Conservation (phyloP, 1,140 invertebrate genomes). For the Platyura marginata region DNA sequence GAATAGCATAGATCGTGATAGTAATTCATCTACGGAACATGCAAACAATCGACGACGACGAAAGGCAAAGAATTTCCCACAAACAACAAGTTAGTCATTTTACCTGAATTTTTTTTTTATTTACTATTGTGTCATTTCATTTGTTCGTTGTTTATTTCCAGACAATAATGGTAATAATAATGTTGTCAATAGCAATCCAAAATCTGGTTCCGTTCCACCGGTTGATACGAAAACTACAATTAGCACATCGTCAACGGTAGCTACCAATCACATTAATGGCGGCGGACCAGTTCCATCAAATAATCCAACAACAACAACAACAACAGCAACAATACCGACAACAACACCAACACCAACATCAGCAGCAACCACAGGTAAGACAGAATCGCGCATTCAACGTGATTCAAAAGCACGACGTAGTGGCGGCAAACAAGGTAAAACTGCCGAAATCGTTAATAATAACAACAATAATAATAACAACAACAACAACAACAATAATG, state of each 20-base stretch:
- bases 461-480: not conserved
- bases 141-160: too few relatives aligned
- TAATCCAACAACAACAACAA: slow-evolving; percentile 8
- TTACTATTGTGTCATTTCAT: not conserved
- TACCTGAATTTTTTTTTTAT: too few relatives aligned
- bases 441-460: not conserved
- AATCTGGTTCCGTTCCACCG: slow-evolving; percentile 9
- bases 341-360: slow-evolving; percentile 5
- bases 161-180: too few relatives aligned
- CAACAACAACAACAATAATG: not conserved
- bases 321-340: slow-evolving; percentile 1
- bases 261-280: too few relatives aligned
- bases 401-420: not conserved
- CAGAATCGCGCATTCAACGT: not conserved
- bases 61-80: slow-evolving; percentile 18
- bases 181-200: slow-evolving; percentile 16
- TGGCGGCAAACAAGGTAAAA: not conserved
- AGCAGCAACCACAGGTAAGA: slow-evolving; percentile 1
- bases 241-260: too few relatives aligned
- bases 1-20: slow-evolving; percentile 22
- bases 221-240: slow-evolving; percentile 9
- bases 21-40: slow-evolving; percentile 19
- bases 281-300: slow-evolving; percentile 6
- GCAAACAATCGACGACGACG: slow-evolving; percentile 18
- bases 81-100: too few relatives aligned